A percentile compares a stretch with the other conserved stretches of the same genome.
Conservation (phyloP, 2,888 invertebrate genomes). For the Lasius platythorax region DNA sequence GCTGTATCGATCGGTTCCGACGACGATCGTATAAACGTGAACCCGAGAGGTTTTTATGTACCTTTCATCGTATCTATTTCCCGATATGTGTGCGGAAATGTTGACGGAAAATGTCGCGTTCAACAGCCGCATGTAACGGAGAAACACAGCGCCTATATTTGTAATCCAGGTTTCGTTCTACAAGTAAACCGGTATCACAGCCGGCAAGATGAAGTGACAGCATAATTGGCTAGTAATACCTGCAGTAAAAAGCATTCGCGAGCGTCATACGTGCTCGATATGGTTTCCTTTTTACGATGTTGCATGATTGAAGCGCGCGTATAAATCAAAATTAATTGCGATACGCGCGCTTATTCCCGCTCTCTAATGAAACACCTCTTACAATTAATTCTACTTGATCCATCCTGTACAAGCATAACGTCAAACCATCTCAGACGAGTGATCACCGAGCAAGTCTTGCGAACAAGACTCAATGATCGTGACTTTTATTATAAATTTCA, state of each 20-base stretch:
- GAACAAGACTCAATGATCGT: not conserved
- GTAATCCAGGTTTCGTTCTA: slow-evolving; percentile 87
- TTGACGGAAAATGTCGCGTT: slow-evolving; percentile 90
- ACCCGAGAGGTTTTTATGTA: slow-evolving; percentile 67
- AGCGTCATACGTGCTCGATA: not conserved
- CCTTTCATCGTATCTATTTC: slow-evolving; percentile 84
- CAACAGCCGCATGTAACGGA: slow-evolving; percentile 87
- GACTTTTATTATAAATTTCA: not conserved
- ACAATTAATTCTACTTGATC: slow-evolving; percentile 21
- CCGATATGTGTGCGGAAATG: slow-evolving; percentile 88
- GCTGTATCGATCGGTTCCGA: not conserved
- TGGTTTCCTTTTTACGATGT: not conserved
- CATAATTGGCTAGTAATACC: slow-evolving; percentile 87
- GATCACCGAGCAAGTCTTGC: not conserved
- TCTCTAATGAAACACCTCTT: slow-evolving; percentile 13
- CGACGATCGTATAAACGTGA: not conserved
- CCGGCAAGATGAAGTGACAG: slow-evolving; percentile 87
- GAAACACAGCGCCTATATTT: slow-evolving; percentile 81
- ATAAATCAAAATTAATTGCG: slow-evolving; percentile 42
- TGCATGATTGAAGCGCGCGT: not conserved
- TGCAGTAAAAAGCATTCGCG: slow-evolving; percentile 69
- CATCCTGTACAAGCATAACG: not conserved
- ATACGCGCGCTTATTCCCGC: not conserved
- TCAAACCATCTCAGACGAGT: not conserved
- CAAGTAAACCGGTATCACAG: slow-evolving; percentile 87